Evolutionary conservation across 2,113 vertebrate genomes (phyloP), one percentile per base, ranked within the genome.

Genomic region (Hemiprocne comata): DNA sequence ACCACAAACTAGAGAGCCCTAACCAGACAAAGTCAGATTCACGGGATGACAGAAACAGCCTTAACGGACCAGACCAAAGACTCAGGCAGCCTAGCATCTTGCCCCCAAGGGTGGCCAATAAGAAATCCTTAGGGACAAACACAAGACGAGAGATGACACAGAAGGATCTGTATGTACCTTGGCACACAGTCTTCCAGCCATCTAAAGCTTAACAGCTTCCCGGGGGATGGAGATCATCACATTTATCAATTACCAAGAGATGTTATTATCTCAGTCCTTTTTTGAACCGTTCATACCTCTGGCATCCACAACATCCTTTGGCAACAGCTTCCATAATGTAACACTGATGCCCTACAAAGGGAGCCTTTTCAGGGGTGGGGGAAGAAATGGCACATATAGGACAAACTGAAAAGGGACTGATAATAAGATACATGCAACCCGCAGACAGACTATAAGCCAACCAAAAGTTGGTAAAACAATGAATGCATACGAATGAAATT

Each of bases 381-480:
- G 31, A 53, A 88, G 64, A 90, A 93, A 88, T n/a, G 4, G 3
- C 2, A 0, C n/a, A 58, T 8, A 0, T 0, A 74, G 17, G 65
- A 72, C 61, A 88, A 90, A 83, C 55, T 24, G 40, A 94, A 53
- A 15, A 48, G 7, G 12, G 61, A 40, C 29, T 84, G 74, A 66
- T 58, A 90, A 17, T 36, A 71, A 60, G 57, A 65, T 24, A 55
- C 38, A 51, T 1, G 1, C 18, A 74, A 44, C 34, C 13, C 0
- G 1, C 61, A 84, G 80, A 83, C 10, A 67, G 42, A 87, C 34
- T 26, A 33, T 17, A 71, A 93, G 53, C 53, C 76, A 94, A 50
- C 48, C 36, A 90, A 50, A 94, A 92, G 36, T 50, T 82, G 89
- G 83, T 95, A 72, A 81, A 93, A 84, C 61, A 85, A 84, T 78